These are phyloP conservation scores for Nephila pilipes DNA, from an alignment of 1,140 invertebrate species.

Conservation along the genomic window DNA sequence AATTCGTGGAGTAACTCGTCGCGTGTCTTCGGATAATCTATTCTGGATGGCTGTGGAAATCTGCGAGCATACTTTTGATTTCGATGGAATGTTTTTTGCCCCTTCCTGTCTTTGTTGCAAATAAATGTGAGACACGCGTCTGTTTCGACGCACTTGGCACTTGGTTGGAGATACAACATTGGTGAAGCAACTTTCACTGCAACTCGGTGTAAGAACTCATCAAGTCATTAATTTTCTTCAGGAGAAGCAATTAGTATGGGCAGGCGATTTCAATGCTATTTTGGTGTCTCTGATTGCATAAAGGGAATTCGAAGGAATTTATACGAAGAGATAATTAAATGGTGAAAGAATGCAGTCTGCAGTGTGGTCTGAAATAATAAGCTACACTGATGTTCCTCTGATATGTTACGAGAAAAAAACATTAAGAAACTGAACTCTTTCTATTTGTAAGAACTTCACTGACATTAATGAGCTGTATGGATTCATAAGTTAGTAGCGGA, in stretches of 20 bases:
- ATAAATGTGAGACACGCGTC: slow-evolving; percentile 66
- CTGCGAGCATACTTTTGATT: slow-evolving; percentile 1
- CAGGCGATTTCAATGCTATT: slow-evolving; percentile 11
- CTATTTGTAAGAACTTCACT: too few species aligned
- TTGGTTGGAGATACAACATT: slow-evolving; percentile 53
- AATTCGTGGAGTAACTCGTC: slow-evolving; percentile 14
- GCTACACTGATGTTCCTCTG: not conserved
- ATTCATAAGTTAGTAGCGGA: too few species aligned
- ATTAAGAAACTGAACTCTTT: too few species aligned
- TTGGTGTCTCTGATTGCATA: not conserved
- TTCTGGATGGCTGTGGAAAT: slow-evolving; percentile 54
- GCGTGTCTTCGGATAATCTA: slow-evolving; percentile 71
- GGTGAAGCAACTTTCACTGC: not conserved
- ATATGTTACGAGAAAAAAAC: not conserved
- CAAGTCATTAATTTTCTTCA: slow-evolving; percentile 73
- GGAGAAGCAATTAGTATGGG: slow-evolving; percentile 59
- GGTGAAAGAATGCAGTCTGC: not conserved
- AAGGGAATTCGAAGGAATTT: not conserved
- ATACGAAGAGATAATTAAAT: not conserved
- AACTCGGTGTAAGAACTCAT: slow-evolving; percentile 69
- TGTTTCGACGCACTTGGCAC: slow-evolving; percentile 75
- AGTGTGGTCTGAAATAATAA: slow-evolving; percentile 25
- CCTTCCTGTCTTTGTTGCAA: slow-evolving; percentile 7
- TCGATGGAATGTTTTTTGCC: slow-evolving; percentile 6
- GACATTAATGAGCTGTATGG: too few species aligned